Evolutionary conservation across 1,140 invertebrate species (phyloP).

Genomic region (Chymomyza costata): DNA sequence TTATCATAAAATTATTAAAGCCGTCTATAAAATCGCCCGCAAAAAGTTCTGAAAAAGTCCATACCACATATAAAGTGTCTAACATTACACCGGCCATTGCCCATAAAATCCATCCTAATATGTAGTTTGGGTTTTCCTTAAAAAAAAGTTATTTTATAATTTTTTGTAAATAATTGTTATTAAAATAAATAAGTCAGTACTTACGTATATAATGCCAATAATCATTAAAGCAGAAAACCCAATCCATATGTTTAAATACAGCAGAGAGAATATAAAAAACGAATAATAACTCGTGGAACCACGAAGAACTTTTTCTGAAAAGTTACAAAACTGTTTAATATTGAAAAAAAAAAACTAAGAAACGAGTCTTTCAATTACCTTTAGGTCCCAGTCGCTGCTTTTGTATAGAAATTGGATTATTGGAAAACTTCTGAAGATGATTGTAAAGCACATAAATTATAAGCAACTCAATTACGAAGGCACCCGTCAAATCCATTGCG

Average conservation of each 20-base stretch:
- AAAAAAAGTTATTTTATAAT: too few relatives aligned
- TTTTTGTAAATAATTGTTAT: too few relatives aligned
- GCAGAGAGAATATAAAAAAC: conserved; percentile 8
- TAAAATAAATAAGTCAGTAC: background rate
- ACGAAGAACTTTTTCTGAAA: background rate
- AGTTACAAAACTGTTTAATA: too few relatives aligned
- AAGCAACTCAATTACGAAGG: conserved; percentile 44
- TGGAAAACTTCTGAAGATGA: too few relatives aligned
- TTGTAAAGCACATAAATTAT: conserved; percentile 42
- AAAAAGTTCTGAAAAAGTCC: conserved; percentile 34
- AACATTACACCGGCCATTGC: too few relatives aligned
- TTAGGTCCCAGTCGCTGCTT: too few relatives aligned
- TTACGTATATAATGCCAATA: conserved; percentile 33
- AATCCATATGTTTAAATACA: conserved; percentile 51
- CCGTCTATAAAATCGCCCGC: conserved; percentile 48
- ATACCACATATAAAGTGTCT: too few relatives aligned
- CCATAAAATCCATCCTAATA: too few relatives aligned
- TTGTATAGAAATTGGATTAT: too few relatives aligned
- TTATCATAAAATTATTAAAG: conserved; percentile 52
- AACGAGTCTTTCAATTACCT: too few relatives aligned
- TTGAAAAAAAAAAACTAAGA: too few relatives aligned
- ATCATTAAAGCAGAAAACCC: conserved; percentile 41
- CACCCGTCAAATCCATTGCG: conserved; percentile 49
- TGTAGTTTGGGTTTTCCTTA: too few relatives aligned
- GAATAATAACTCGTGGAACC: background rate